phyloP scores from a whole-genome alignment of 2,113 vertebrate species.

The Hippocampus mohnikei region DNA sequence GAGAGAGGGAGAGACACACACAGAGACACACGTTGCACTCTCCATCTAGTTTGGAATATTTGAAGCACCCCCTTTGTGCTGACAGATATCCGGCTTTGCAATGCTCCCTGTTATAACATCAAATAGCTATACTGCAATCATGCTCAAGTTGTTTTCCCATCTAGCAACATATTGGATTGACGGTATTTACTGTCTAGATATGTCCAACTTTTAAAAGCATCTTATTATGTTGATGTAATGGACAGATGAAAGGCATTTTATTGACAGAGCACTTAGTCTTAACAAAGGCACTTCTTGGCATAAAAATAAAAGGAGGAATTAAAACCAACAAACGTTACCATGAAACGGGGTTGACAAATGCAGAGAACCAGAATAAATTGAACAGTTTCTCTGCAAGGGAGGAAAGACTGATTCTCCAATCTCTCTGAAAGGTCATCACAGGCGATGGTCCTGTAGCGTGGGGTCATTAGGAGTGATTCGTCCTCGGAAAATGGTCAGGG shows the following conservation, averaged over 20 bases:
- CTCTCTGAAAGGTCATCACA: too few species aligned
- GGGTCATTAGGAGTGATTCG: too few species aligned
- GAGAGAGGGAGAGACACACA: too few species aligned
- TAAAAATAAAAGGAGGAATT: not conserved
- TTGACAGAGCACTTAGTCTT: not conserved
- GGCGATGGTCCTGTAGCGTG: too few species aligned
- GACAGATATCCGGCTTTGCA: slow-evolving; percentile 32
- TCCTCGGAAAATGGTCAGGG: too few species aligned
- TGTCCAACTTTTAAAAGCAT: not conserved
- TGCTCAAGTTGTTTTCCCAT: not conserved
- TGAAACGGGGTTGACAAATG: not conserved
- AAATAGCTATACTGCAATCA: slow-evolving; percentile 1
- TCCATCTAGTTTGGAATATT: slow-evolving; percentile 9
- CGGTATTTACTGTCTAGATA: not conserved
- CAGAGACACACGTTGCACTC: not conserved
- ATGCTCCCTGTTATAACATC: slow-evolving; percentile 38
- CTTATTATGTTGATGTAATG: not conserved
- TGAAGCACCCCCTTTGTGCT: slow-evolving; percentile 45
- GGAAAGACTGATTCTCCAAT: too few species aligned
- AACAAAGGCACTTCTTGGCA: not conserved
- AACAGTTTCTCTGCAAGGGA: too few species aligned
- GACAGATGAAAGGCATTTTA: not conserved
- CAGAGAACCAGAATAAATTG: too few species aligned
- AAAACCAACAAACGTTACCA: not conserved
- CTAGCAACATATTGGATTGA: not conserved